These are phyloP conservation scores for Mythimna pallens DNA, from an alignment of 2,888 invertebrate genomes.

Conservation along the genomic window DNA sequence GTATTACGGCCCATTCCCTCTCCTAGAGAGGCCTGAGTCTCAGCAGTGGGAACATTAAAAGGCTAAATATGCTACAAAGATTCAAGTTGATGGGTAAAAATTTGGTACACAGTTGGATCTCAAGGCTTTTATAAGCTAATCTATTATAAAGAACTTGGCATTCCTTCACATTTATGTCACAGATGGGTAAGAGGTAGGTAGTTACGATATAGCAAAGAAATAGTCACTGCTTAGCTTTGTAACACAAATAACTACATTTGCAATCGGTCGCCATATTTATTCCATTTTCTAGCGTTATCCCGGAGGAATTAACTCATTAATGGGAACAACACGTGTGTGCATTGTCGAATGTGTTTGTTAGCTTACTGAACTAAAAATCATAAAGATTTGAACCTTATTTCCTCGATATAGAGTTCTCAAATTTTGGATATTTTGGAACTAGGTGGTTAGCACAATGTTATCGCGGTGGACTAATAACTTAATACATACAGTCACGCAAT, in stretches of 20 bases:
- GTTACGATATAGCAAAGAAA: slow-evolving; percentile 2
- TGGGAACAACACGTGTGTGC: slow-evolving; percentile 73
- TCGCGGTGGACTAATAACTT: slow-evolving; percentile 64
- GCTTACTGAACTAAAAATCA: slow-evolving; percentile 21
- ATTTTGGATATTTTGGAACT: slow-evolving; percentile 18
- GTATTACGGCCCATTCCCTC: too few relatives aligned
- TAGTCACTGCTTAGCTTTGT: slow-evolving; percentile 53
- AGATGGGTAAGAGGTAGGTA: not conserved
- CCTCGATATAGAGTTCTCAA: slow-evolving; percentile 33
- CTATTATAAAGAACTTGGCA: too few relatives aligned
- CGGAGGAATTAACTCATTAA: slow-evolving; percentile 79
- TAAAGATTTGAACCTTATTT: slow-evolving; percentile 52
- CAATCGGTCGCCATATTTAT: slow-evolving; percentile 74
- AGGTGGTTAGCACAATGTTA: slow-evolving; percentile 44
- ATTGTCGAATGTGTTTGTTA: slow-evolving; percentile 50
- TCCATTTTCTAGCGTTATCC: slow-evolving; percentile 76
- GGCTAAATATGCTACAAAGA: too few relatives aligned
- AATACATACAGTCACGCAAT: slow-evolving; percentile 63
- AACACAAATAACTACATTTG: slow-evolving; percentile 71
- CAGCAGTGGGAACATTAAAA: too few relatives aligned
- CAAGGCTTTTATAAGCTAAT: too few relatives aligned
- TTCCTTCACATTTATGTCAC: too few relatives aligned
- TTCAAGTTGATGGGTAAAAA: too few relatives aligned
- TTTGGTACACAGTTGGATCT: too few relatives aligned
- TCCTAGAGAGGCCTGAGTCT: too few relatives aligned